Conservation (phyloP, 2,113 vertebrate species). For the Salvelinus alpinus region DNA sequence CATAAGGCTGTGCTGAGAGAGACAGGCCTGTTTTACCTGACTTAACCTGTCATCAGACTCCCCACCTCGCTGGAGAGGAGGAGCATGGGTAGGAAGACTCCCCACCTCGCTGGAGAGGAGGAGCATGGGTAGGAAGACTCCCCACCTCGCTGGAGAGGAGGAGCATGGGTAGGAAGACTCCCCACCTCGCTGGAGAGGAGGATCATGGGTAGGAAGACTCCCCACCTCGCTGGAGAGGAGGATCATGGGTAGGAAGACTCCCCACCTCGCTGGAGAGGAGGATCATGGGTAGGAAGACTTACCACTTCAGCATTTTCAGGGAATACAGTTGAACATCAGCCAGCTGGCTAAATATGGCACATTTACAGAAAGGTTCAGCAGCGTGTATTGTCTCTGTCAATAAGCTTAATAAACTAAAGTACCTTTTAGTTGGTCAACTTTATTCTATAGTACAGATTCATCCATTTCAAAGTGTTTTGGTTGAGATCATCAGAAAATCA, state of each 20-base stretch:
- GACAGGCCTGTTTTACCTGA: conserved; percentile 60
- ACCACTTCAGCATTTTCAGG: conserved; percentile 18
- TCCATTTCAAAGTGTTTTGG: conserved; percentile 12
- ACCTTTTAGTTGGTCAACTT: too few relatives aligned
- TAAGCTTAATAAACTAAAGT: too few relatives aligned
- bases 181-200: conserved; percentile 7
- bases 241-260: conserved; percentile 6
- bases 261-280: conserved; percentile 17
- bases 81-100: not conserved
- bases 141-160: conserved; percentile 1
- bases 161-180: not conserved
- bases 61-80: conserved; percentile 17
- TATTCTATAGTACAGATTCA: not conserved
- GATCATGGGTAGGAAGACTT: not conserved
- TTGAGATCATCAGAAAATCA: conserved; percentile 7
- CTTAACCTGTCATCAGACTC: conserved; percentile 64
- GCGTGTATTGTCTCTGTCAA: too few relatives aligned
- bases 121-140: not conserved
- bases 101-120: conserved; percentile 11
- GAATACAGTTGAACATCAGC: conserved; percentile 9
- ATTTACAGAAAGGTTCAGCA: too few relatives aligned
- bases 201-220: not conserved
- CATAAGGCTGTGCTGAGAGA: conserved; percentile 6
- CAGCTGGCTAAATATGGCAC: too few relatives aligned
- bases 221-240: conserved; percentile 6